These are phyloP conservation scores for Chloroclysta siterata DNA, from an alignment of 2,888 invertebrate genomes.

Conservation along the genomic window DNA sequence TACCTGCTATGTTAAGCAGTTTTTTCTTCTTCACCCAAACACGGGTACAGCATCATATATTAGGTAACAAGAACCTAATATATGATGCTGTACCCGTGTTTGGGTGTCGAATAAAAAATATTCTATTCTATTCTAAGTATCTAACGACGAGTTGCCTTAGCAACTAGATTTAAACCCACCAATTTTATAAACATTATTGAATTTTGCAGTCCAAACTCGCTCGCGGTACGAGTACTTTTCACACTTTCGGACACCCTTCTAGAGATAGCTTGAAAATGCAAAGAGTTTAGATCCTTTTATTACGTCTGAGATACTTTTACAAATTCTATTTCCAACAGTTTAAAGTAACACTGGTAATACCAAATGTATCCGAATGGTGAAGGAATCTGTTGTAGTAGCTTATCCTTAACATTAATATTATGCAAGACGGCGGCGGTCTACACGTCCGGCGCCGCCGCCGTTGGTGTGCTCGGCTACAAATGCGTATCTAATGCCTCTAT, in stretches of 20 bases:
- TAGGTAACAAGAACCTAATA: no score
- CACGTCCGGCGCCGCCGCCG: constrained; percentile 49
- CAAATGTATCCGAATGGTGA: constrained; percentile 21
- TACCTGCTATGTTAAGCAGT: no score
- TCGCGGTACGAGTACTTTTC: constrained; percentile 43
- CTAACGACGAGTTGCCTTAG: no score
- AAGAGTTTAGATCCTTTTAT: not conserved
- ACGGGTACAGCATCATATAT: no score
- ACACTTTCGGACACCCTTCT: constrained; percentile 14
- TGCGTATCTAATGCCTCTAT: constrained; percentile 77
- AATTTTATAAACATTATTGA: constrained; percentile 67
- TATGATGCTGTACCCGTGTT: no score
- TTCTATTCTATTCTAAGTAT: no score
- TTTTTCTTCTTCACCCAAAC: no score
- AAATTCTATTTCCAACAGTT: not conserved
- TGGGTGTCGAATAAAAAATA: no score
- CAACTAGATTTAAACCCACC: not conserved
- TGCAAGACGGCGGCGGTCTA: constrained; percentile 47
- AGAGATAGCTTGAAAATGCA: not conserved
- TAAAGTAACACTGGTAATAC: constrained; percentile 5
- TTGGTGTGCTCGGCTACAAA: constrained; percentile 57
- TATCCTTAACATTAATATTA: constrained; percentile 45
- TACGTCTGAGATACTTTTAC: not conserved
- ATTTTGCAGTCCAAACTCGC: constrained; percentile 49
- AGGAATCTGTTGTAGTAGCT: constrained; percentile 21